Base-by-base conservation (phyloP, 2,797 vertebrate genomes). In the Eremophila alpestris region DNA sequence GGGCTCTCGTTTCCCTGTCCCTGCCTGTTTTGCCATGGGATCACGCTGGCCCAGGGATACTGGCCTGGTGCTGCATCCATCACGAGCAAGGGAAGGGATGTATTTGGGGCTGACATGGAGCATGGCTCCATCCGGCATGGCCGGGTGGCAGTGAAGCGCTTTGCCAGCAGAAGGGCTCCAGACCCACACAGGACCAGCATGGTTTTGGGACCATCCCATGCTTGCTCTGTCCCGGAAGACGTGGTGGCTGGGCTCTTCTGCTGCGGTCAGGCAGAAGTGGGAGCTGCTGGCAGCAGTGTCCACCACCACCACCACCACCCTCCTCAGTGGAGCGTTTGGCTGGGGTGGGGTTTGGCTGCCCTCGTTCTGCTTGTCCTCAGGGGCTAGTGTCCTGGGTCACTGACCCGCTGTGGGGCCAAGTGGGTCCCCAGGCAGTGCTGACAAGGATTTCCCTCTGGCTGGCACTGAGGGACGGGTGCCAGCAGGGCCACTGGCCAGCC, bases 291-390 rank as follows among this genome's bases (percentile, higher is more conserved):
- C 87, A 71, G 65, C 2, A 1, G 6, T 27, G 46, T 73, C 43
- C 55, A 67, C 60, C 65, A 51, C 46, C 62, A 48, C 43, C 55
- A 67, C 60, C 65, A 51, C 73, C 58, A 34, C 38, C 49, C 71
- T 55, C 26, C 41, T 85, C 29, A 23, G 52, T 2, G 5, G 38
- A 82, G 48, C 60, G 85, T 56, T 95, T 11, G 24, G 62, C 46
- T 52, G 38, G 62, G 83, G 71, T 87, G 87, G 34, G 71, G 69
- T 90, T 93, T 94, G 95, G 87, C 89, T 81, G 92, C 69, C 81
- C 82, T 79, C 3, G 0, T 67, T 52, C 13, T 84, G 51, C 26
- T 21, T 54, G 87, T 46, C 58, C 45, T 82, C 5, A 0, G 26
- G 63, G 23, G 49, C 54, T 2, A 1, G 52, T 14, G 11, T 59